phyloP scores from a whole-genome alignment of 2,888 invertebrate genomes.

The Oegoconia quadripuncta region DNA sequence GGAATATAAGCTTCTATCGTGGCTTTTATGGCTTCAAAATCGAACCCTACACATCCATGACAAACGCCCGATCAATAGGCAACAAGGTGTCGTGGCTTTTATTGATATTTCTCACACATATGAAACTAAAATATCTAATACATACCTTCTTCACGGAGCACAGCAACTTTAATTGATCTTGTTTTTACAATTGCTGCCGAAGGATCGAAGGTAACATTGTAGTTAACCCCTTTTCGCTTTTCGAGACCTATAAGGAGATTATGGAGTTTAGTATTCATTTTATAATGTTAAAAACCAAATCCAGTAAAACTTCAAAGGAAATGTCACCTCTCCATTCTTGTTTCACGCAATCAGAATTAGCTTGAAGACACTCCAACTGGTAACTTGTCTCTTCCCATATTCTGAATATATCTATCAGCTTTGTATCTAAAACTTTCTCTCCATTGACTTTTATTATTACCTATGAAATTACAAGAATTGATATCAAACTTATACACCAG shows the following conservation, averaged over 20 bases:
- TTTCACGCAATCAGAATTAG: conserved; percentile 86
- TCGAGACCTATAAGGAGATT: conserved; percentile 73
- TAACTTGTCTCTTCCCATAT: conserved; percentile 98
- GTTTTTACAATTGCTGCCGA: conserved; percentile 70
- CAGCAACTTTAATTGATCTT: conserved; percentile 86
- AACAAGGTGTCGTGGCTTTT: no score
- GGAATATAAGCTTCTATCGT: background rate
- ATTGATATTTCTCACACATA: background rate
- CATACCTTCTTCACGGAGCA: conserved; percentile 94
- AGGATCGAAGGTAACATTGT: conserved; percentile 85
- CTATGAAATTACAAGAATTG: conserved; percentile 22
- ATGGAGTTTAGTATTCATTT: background rate
- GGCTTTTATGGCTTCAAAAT: background rate
- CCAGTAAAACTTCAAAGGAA: background rate
- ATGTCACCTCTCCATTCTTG: conserved; percentile 85
- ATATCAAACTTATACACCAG: background rate
- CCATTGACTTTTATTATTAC: conserved; percentile 81
- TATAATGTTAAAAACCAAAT: background rate
- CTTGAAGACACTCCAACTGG: conserved; percentile 91
- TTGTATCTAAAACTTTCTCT: conserved; percentile 78
- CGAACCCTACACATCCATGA: background rate
- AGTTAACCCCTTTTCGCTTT: conserved; percentile 84
- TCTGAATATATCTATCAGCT: conserved; percentile 84
- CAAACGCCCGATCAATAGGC: no score
- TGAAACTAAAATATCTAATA: background rate